These are phyloP conservation scores for Dascillus cervinus DNA, from an alignment of 2,888 invertebrate genomes.

Conservation along the genomic window DNA sequence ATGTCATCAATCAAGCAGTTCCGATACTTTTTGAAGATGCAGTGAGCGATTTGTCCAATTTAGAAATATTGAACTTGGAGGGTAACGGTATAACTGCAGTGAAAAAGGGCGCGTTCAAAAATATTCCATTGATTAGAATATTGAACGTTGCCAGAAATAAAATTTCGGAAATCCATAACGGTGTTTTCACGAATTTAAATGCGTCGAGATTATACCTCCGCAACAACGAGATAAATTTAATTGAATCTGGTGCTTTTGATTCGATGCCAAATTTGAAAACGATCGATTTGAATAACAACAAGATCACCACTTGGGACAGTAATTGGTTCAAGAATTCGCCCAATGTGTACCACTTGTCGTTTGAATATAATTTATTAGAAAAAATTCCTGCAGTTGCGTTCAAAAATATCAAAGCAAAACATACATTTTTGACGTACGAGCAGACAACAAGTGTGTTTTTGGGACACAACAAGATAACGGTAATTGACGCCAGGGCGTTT, in stretches of 20 bases:
- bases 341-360: conserved; percentile 25
- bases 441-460: conserved; percentile 7
- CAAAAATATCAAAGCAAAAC: conserved; percentile 8
- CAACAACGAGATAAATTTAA: conserved; percentile 19
- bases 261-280: conserved; percentile 27
- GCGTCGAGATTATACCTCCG: conserved; percentile 16
- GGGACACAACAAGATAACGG: conserved; percentile 4
- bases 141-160: conserved; percentile 7
- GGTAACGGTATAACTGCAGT: no score
- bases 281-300: conserved; percentile 32
- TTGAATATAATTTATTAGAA: conserved; percentile 29
- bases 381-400: conserved; percentile 26
- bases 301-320: conserved; percentile 27
- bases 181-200: conserved; percentile 10
- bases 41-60: no score
- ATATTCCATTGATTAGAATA: conserved; percentile 6
- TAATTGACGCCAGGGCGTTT: conserved; percentile 6
- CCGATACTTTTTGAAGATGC: no score
- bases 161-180: conserved; percentile 5
- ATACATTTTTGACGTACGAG: no score
- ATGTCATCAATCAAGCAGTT: no score
- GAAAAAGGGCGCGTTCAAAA: conserved; percentile 18
- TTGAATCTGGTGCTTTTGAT: conserved; percentile 22
- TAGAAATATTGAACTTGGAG: no score
- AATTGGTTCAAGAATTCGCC: conserved; percentile 36